phyloP scores from a whole-genome alignment of 30 jellyfish, hydroid and myxozoan species.

The Phacellophora camtschatica region DNA sequence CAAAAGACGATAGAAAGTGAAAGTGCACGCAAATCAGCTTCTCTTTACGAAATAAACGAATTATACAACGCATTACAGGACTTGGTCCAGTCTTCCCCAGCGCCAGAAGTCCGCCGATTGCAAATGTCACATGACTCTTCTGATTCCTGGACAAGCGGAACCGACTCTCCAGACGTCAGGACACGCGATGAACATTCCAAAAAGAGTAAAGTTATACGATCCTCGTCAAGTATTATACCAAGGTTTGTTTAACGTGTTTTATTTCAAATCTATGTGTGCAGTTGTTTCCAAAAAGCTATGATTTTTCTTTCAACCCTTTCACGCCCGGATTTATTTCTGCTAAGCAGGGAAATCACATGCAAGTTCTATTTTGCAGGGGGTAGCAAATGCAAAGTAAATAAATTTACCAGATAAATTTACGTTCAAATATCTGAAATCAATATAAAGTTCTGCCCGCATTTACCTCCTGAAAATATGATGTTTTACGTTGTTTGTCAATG shows the following conservation, averaged over 20 bases:
- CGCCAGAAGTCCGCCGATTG: conserved; percentile 19
- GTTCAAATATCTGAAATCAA: too few species aligned
- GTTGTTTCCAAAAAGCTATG: too few species aligned
- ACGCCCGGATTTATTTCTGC: too few species aligned
- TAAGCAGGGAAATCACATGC: too few species aligned
- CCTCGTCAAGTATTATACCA: conserved; percentile 16
- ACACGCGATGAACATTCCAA: neutral
- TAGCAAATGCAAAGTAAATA: too few species aligned
- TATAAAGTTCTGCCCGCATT: too few species aligned
- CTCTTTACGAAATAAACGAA: conserved; percentile 80
- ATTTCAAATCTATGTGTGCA: too few species aligned
- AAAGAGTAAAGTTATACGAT: conserved; percentile 4
- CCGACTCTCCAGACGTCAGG: conserved; percentile 57
- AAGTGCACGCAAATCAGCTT: conserved; percentile 67
- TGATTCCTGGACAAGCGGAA: conserved; percentile 56
- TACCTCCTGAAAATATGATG: too few species aligned
- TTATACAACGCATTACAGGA: conserved; percentile 89
- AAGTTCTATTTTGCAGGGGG: too few species aligned
- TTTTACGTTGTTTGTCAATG: too few species aligned
- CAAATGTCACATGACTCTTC: conserved; percentile 38
- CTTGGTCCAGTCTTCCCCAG: conserved; percentile 65
- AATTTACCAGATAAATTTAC: too few species aligned
- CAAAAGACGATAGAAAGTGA: conserved; percentile 20
- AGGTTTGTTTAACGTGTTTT: conserved; percentile 20
- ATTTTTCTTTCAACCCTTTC: too few species aligned